Evolutionary conservation across 2,888 invertebrate species (phyloP).

Genomic region (Incurvaria masculella): DNA sequence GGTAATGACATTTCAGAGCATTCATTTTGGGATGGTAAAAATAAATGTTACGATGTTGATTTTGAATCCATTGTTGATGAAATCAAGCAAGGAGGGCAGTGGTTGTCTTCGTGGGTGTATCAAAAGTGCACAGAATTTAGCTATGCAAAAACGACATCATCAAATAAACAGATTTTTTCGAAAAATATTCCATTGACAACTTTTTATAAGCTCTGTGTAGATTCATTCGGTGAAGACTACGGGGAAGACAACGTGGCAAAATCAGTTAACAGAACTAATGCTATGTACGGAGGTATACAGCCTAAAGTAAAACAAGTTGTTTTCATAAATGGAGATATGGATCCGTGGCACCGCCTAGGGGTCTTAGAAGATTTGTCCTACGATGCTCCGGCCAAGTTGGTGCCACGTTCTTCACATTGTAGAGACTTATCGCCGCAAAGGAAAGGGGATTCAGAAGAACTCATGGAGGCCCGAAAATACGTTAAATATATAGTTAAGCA

Average conservation of each 20-base stretch:
- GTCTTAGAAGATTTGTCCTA: constrained; percentile 41
- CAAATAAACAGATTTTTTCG: too few relatives aligned
- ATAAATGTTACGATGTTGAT: constrained; percentile 28
- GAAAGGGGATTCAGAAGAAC: constrained; percentile 28
- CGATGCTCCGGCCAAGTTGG: constrained; percentile 34
- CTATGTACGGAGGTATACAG: constrained; percentile 41
- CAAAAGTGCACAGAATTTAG: constrained; percentile 79
- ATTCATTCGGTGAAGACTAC: constrained; percentile 44
- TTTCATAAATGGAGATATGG: constrained; percentile 57
- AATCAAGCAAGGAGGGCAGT: constrained; percentile 20
- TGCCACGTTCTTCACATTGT: constrained; percentile 34
- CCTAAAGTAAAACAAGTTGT: constrained; percentile 54
- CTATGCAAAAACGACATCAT: constrained; percentile 64
- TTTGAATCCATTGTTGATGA: constrained; percentile 29
- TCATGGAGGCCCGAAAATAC: constrained; percentile 32
- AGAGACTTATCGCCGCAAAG: constrained; percentile 31
- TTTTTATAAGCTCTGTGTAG: constrained; percentile 36
- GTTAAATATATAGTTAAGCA: constrained; percentile 35
- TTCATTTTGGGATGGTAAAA: constrained; percentile 21
- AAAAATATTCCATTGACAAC: constrained; percentile 37
- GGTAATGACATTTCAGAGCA: neutral
- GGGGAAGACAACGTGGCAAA: constrained; percentile 30
- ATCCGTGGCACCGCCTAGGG: constrained; percentile 57
- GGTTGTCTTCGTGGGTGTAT: constrained; percentile 57
- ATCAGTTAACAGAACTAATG: constrained; percentile 41